Percentiles rank a stretch among this genome's conserved stretches.
phyloP scores from a whole-genome alignment of 2,113 vertebrate genomes.

The Madoqua kirkii region DNA sequence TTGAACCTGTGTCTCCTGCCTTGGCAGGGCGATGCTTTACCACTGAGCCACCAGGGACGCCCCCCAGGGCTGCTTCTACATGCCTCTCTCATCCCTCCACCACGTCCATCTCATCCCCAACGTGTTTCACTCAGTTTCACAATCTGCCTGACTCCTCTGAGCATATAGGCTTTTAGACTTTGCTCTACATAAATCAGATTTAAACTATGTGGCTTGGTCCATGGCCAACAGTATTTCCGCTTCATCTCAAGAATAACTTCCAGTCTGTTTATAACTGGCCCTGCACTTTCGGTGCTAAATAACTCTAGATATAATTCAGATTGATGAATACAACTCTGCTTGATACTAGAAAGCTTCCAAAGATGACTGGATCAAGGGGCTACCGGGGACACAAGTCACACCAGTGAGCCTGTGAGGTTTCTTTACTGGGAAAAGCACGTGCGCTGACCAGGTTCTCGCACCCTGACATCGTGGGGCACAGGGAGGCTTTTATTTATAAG shows the following conservation, averaged over 20 bases:
- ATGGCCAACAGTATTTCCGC: neutral
- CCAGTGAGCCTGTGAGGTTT: neutral
- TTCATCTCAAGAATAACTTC: neutral
- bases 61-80: neutral
- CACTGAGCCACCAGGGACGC: neutral
- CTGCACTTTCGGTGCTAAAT: neutral
- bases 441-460: neutral
- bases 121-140: neutral
- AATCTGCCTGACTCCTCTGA: neutral
- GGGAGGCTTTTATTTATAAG: neutral
- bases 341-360: neutral
- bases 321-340: neutral
- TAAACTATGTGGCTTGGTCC: neutral
- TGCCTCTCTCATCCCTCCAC: neutral
- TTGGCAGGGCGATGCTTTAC: neutral
- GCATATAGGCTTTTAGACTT: neutral
- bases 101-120: fast-evolving
- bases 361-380: neutral
- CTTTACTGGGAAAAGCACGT: neutral
- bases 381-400: neutral
- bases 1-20: neutral
- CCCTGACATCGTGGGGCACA: neutral
- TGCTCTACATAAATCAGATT: neutral
- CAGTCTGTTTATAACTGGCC: neutral
- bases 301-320: neutral